Evolutionary conservation across 2,888 invertebrate genomes (phyloP), one percentile per base, ranked within the genome.

Genomic region (Zootermopsis nevadensis): DNA sequence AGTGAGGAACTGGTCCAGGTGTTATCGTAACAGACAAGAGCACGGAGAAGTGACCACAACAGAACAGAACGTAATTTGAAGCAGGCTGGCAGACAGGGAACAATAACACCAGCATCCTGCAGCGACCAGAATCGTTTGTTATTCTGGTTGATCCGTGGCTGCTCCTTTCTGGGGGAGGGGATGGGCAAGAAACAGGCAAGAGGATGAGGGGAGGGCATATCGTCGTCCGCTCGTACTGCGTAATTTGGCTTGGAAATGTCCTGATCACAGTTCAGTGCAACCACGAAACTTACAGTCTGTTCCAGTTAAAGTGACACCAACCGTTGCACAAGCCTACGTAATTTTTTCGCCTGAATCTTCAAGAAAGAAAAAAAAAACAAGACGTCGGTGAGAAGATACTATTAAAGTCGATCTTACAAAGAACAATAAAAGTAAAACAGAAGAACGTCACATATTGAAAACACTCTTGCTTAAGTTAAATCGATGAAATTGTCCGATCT

Each of bases 191-290:
- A 3, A 31, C 19, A 30, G 7, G 2, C 33, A 19, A 33, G 6
- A 33, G 74, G 38, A 10, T 38, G 33, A 42, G 74, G 33, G 74
- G 8, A 38, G 22, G 38, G 35, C 7, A 24, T 38, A 69, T 33
- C 33, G 33, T 33, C 8, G 69, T 77, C 55, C 55, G 53, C 22
- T 24, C 31, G 19, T 33, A 55, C 55, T 24, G 22, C 19, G 31
- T 31, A 22, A 79, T 79, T 79, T 79, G 79, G 66, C 31, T 79
- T 79, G 79, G 79, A 79, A 79, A 79, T 79, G 35, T 60, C 60
- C 35, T 15, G 60, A 53, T 19, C 27, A 60, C 27, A 60, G n/a
- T n/a, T n/a, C n/a, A 33, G 33, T 31, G 19, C 6, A 22, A 69
- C 7, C 33, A 31, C 33, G 31, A 33, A 15, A 30, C 69, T 69